phyloP scores from a whole-genome alignment of 2,888 invertebrate species.

The Allophyes oxyacanthae region DNA sequence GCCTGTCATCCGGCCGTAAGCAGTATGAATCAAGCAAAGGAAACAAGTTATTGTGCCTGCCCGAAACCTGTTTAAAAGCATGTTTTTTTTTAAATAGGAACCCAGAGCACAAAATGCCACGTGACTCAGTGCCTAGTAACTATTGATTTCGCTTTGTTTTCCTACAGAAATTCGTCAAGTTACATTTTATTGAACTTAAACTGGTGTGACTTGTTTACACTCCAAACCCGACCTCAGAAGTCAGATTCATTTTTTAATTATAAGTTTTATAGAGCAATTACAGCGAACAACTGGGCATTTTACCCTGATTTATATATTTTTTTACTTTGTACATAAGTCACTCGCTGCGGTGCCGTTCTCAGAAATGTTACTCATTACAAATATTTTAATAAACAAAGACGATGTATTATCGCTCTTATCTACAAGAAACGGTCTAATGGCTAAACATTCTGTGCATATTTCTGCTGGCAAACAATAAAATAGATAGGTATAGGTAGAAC shows the following conservation, averaged over 20 bases:
- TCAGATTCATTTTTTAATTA: conserved; percentile 29
- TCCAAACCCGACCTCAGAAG: conserved; percentile 10
- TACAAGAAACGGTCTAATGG: conserved; percentile 30
- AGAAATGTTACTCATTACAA: conserved; percentile 19
- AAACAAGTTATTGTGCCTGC: conserved; percentile 53
- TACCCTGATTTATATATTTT: conserved; percentile 29
- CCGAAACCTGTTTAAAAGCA: conserved; percentile 36
- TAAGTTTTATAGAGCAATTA: conserved; percentile 31
- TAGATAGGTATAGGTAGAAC: too few relatives aligned
- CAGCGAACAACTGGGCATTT: conserved; percentile 16
- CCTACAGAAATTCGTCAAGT: neutral
- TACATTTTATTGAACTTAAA: conserved; percentile 4
- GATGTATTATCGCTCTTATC: conserved; percentile 35
- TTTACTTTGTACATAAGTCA: conserved; percentile 7
- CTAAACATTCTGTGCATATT: conserved; percentile 22
- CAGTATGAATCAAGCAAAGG: conserved; percentile 46
- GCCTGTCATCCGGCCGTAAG: conserved; percentile 34
- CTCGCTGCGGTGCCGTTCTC: conserved; percentile 4
- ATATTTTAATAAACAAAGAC: conserved; percentile 31
- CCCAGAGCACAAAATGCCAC: neutral
- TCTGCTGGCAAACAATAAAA: conserved; percentile 32
- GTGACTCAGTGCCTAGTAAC: neutral
- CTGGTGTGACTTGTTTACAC: conserved; percentile 11
- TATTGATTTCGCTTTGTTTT: neutral
- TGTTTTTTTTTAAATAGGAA: conserved; percentile 13